Conservation (phyloP, 2,113 vertebrate species). For the Podarcis muralis region DNA sequence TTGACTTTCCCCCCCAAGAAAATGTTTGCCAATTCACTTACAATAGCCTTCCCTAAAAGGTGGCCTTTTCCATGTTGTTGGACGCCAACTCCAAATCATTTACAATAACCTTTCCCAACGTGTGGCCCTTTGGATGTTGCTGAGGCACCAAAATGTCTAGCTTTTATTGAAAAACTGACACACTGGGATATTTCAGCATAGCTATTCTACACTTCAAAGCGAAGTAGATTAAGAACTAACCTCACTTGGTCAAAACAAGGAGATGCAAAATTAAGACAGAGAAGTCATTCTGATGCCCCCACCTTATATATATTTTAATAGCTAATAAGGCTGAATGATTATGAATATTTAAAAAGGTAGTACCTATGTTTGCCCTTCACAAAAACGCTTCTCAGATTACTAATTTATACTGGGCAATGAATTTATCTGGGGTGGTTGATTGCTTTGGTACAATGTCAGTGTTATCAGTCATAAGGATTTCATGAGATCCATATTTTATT, state of each 20-base stretch:
- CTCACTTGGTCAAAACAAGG: neutral
- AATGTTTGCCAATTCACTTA: neutral
- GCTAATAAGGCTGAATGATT: neutral
- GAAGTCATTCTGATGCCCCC: neutral
- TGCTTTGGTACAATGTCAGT: neutral
- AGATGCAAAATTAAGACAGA: neutral
- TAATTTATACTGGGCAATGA: neutral
- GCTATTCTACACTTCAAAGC: neutral
- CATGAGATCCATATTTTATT: constrained; percentile 11
- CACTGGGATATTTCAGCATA: neutral
- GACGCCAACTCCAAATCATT: too few species aligned
- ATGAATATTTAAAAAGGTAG: neutral
- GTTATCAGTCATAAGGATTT: neutral
- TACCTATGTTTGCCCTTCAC: neutral
- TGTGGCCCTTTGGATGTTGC: too few species aligned
- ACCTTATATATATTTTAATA: neutral
- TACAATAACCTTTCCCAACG: too few species aligned
- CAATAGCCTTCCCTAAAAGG: too few species aligned
- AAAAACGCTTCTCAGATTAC: neutral
- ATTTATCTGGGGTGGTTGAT: neutral
- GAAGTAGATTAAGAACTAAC: neutral
- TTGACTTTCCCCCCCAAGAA: neutral
- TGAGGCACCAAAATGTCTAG: too few species aligned
- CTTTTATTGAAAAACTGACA: neutral
- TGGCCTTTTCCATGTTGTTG: too few species aligned